Evolutionary conservation across 2,888 invertebrate species (phyloP), one percentile per base, ranked within the genome.

Genomic region (Microctonus hyperodae): DNA sequence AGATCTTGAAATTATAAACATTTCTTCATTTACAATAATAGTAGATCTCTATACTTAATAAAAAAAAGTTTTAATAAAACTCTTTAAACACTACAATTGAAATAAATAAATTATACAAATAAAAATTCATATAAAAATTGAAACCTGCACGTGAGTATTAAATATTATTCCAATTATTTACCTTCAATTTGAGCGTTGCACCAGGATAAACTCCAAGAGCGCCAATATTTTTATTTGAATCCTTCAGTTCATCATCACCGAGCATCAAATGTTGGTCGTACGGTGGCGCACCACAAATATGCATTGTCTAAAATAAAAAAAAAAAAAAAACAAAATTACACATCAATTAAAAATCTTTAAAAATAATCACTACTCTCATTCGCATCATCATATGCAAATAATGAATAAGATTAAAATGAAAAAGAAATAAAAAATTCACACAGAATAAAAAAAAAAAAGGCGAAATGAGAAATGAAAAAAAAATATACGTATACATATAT

Each of bases 231-330:
- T 79, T 78, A 58, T 77, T 76, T 66, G 81, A 78, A 68, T 80
- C 82, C 35, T 78, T 81, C 31, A 83, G 70, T 65, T 83, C 83
- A 69, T 78, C 78, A 16, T 82, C 80, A 4, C 78, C 82, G 7
- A 81, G 72, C 76, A 80, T 80, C 59, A 83, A 62, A 65, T 83
- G 83, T 69, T 82, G 82, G 67, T 82, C 82, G 67, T 76, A 80
- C 0, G 81, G 82, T 31, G 80, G 80, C 6, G 82, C 83, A 1
- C 80, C 78, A 33, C 81, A 83, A 33, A 81, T 77, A 44, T 78
- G 79, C 80, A 83, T 83, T 22, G 80, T 79, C 83, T 83, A 71
- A 9, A 76, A 76, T 23, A 28, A 53, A 35, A 66, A 55, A 23
- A 2, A 53, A 40, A 44, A 33, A 63, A 35, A 25, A 33, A 37